Conservation (phyloP, 2,888 invertebrate species). For the Clusia tigrina region DNA sequence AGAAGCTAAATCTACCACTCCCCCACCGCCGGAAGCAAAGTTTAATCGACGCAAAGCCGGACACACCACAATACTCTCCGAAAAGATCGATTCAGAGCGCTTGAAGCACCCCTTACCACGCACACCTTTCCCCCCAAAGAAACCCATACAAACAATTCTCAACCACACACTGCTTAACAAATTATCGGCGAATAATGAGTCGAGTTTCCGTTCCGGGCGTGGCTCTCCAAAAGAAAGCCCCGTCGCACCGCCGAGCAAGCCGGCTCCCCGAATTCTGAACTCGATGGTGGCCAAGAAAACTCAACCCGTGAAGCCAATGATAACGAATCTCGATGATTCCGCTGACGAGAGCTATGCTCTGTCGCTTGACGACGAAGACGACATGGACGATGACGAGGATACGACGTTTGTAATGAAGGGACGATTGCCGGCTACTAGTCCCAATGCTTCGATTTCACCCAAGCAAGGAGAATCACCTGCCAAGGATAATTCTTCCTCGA, state of each 20-base stretch:
- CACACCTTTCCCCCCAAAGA: slow-evolving; percentile 21
- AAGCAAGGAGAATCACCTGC: slow-evolving; percentile 30
- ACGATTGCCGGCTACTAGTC: background rate
- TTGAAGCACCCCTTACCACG: slow-evolving; percentile 34
- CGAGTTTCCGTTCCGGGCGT: background rate
- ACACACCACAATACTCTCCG: slow-evolving; percentile 43
- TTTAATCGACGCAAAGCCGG: slow-evolving; percentile 42
- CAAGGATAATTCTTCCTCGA: background rate
- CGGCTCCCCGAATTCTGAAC: slow-evolving; percentile 61
- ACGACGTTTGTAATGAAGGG: background rate
- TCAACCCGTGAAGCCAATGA: slow-evolving; percentile 55
- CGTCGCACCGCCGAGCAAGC: slow-evolving; percentile 39
- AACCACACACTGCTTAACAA: slow-evolving; percentile 27
- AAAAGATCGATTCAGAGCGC: slow-evolving; percentile 39
- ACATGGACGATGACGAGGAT: slow-evolving; percentile 30
- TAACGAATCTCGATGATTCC: slow-evolving; percentile 49
- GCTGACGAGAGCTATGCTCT: slow-evolving; percentile 49
- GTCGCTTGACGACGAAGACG: slow-evolving; percentile 41
- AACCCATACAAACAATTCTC: slow-evolving; percentile 28
- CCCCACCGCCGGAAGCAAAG: slow-evolving; percentile 27
- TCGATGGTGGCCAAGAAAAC: slow-evolving; percentile 58
- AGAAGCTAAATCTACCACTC: slow-evolving; percentile 13
- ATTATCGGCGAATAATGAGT: background rate
- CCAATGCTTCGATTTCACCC: slow-evolving; percentile 29
- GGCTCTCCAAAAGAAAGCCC: slow-evolving; percentile 20